Conservation (phyloP, 2,797 vertebrate species). For the Capromys pilorides region DNA sequence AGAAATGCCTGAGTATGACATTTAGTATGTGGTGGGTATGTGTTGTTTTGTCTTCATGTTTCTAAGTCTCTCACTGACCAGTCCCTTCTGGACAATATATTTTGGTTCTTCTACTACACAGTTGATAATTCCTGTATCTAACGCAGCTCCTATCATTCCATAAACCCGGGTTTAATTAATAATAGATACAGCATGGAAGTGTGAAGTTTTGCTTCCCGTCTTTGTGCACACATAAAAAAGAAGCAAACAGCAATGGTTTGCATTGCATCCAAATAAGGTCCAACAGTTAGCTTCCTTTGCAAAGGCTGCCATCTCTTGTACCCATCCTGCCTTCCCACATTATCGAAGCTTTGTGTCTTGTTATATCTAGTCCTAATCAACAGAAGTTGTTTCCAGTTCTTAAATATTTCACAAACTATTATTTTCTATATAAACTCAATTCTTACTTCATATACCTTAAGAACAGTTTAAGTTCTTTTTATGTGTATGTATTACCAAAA, state of each 20-base stretch:
- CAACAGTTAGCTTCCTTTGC: not conserved
- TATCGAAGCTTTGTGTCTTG: not conserved
- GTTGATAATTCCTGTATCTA: not conserved
- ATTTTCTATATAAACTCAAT: not conserved
- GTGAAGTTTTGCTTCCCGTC: not conserved
- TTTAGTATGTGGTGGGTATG: not conserved
- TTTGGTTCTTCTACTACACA: not conserved
- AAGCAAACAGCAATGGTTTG: not conserved
- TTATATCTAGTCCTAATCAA: not conserved
- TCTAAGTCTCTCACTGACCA: conserved; percentile 2
- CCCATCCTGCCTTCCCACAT: not conserved
- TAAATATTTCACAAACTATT: not conserved
- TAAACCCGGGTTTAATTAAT: not conserved
- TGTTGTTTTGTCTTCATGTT: conserved; percentile 24
- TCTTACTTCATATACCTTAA: not conserved
- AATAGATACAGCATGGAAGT: not conserved
- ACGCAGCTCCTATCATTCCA: not conserved
- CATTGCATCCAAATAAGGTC: not conserved
- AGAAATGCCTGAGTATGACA: not conserved
- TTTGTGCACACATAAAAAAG: not conserved
- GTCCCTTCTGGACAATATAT: not conserved
- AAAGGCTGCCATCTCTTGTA: not conserved
- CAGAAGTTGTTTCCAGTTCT: not conserved
- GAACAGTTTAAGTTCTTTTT: not conserved
- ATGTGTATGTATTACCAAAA: not conserved